phyloP scores from a whole-genome alignment of 2,888 invertebrate species.

The Nephrotoma guestfalica region DNA sequence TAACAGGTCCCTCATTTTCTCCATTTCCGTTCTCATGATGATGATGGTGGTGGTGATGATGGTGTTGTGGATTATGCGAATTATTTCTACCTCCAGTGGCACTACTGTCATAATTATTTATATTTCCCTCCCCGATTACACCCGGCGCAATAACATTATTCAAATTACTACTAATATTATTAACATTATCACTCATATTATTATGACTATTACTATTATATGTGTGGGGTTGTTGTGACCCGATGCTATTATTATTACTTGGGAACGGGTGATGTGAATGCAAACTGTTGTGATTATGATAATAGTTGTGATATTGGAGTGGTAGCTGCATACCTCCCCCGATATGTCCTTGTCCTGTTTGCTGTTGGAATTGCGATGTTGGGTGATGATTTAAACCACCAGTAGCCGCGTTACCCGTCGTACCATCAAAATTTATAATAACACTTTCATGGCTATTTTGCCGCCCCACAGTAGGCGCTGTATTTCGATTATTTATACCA shows the following conservation, averaged over 20 bases:
- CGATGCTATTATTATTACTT: not conserved
- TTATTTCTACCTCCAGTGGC: not conserved
- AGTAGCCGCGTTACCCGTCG: not conserved
- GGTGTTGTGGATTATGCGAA: not conserved
- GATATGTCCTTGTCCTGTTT: not conserved
- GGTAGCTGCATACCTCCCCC: not conserved
- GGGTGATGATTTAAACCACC: not conserved
- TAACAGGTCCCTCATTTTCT: slow-evolving; percentile 21
- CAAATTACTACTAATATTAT: not conserved
- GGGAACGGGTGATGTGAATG: not conserved
- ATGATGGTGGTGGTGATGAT: slow-evolving; percentile 4
- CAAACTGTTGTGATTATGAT: not conserved
- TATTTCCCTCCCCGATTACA: not conserved
- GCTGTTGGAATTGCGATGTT: not conserved
- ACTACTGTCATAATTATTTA: not conserved
- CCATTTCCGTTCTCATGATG: not conserved
- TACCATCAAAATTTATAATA: slow-evolving; percentile 6
- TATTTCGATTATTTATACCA: not conserved
- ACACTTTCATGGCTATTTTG: not conserved
- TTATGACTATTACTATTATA: not conserved
- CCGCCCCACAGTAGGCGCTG: not conserved
- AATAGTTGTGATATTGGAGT: not conserved
- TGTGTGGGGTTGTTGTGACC: not conserved
- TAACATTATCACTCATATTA: not conserved
- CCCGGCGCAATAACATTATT: not conserved